These are phyloP conservation scores for Drosophila varians DNA, from an alignment of 1,140 invertebrate genomes.

Conservation along the genomic window DNA sequence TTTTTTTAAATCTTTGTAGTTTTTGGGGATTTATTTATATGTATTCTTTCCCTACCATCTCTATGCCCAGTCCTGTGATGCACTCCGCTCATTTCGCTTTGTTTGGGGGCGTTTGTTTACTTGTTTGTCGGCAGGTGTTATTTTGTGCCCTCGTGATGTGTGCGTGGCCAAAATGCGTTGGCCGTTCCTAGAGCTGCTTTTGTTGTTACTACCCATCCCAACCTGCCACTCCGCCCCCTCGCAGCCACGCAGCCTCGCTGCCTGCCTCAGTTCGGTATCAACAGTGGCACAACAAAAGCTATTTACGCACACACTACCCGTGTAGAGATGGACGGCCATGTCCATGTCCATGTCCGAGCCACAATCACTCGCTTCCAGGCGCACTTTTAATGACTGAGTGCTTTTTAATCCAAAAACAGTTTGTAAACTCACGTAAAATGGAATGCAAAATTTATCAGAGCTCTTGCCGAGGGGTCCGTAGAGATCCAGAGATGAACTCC, in stretches of 20 bases:
- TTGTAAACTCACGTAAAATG: constrained; percentile 77
- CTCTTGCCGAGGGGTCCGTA: constrained; percentile 4
- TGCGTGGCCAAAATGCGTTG: constrained; percentile 73
- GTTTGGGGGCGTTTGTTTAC: constrained; percentile 73
- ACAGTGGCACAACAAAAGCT: constrained; percentile 66
- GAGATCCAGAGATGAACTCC: constrained; percentile 12
- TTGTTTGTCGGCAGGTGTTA: constrained; percentile 78
- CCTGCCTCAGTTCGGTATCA: constrained; percentile 22
- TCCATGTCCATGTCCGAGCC: constrained; percentile 30
- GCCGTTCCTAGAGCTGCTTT: constrained; percentile 45
- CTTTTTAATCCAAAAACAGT: constrained; percentile 81
- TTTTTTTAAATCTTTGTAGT: too few relatives aligned
- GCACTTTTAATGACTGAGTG: constrained; percentile 78
- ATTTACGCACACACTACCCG: constrained; percentile 65
- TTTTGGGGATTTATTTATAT: too few relatives aligned
- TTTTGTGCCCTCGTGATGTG: constrained; percentile 68
- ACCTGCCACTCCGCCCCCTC: background rate
- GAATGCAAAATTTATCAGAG: constrained; percentile 53
- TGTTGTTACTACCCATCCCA: constrained; percentile 51
- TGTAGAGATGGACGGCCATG: constrained; percentile 21
- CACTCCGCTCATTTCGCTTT: constrained; percentile 64
- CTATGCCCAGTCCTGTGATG: constrained; percentile 7
- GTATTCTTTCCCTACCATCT: constrained; percentile 9
- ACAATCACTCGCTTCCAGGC: constrained; percentile 72
- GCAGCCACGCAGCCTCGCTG: too few relatives aligned